Conservation (phyloP, 2,797 vertebrate species). For the Apodemus agrarius region DNA sequence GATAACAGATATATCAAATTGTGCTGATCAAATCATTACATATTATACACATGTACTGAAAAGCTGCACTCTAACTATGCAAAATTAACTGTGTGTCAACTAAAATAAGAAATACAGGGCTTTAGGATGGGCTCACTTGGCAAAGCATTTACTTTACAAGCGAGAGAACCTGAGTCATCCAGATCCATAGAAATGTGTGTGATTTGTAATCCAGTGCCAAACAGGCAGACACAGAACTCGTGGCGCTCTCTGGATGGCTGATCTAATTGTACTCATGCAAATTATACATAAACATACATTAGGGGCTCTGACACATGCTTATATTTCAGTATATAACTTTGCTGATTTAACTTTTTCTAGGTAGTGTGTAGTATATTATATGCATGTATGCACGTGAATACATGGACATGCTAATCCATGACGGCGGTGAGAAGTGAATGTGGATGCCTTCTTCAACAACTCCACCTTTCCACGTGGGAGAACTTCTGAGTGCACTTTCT, state of each 20-base stretch:
- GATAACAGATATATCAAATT: background rate
- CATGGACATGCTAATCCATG: background rate
- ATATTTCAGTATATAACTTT: constrained; percentile 26
- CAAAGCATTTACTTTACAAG: background rate
- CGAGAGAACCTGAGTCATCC: background rate
- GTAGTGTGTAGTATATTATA: background rate
- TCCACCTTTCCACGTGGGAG: background rate
- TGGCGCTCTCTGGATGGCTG: background rate
- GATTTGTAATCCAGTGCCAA: background rate
- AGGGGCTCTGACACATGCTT: background rate
- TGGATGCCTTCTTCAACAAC: background rate
- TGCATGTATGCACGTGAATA: background rate
- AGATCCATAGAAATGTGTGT: background rate
- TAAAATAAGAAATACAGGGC: background rate
- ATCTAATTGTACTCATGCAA: background rate
- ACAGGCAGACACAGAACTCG: background rate
- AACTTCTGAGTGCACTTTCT: background rate
- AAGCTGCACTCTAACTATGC: background rate
- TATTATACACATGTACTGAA: background rate
- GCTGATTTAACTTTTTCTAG: background rate
- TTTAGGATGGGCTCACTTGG: background rate
- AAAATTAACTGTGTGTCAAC: background rate
- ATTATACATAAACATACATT: background rate
- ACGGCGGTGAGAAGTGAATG: background rate
- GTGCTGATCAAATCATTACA: background rate